Conservation (phyloP, 2,797 vertebrate species). For the Oophaga sylvatica region DNA sequence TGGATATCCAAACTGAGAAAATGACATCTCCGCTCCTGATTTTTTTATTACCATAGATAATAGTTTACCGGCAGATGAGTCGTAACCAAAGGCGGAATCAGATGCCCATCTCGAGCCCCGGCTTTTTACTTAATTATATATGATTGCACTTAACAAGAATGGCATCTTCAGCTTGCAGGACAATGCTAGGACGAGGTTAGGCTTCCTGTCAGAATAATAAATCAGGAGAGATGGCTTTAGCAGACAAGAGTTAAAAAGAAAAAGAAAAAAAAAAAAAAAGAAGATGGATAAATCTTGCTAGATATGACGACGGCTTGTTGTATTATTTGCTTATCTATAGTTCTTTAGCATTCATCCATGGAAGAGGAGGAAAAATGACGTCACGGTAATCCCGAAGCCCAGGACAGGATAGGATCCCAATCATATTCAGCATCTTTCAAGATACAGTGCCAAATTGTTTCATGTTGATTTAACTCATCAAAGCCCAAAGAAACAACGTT, state of each 20-base stretch:
- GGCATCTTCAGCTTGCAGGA: constrained; percentile 73
- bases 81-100: constrained; percentile 84
- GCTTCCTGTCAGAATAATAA: constrained; percentile 72
- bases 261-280: constrained; percentile 23
- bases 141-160: constrained; percentile 88
- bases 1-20: constrained; percentile 97
- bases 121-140: constrained; percentile 89
- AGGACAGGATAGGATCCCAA: constrained; percentile 84
- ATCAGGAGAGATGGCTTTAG: constrained; percentile 80
- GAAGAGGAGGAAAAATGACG: constrained; percentile 91
- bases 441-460: constrained; percentile 74
- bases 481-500: neutral
- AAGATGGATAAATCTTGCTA: constrained; percentile 82
- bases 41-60: constrained; percentile 87
- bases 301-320: constrained; percentile 88
- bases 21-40: constrained; percentile 91
- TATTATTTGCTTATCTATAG: constrained; percentile 92
- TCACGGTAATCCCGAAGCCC: constrained; percentile 93
- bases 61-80: constrained; percentile 87
- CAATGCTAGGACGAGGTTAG: constrained; percentile 75
- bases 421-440: constrained; percentile 79
- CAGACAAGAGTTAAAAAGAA: constrained; percentile 85
- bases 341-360: constrained; percentile 89
- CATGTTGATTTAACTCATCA: constrained; percentile 64
- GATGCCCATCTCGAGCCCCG: constrained; percentile 88